Base-by-base conservation (phyloP, 2,113 vertebrate genomes). In the Eudyptes chrysolophus region DNA sequence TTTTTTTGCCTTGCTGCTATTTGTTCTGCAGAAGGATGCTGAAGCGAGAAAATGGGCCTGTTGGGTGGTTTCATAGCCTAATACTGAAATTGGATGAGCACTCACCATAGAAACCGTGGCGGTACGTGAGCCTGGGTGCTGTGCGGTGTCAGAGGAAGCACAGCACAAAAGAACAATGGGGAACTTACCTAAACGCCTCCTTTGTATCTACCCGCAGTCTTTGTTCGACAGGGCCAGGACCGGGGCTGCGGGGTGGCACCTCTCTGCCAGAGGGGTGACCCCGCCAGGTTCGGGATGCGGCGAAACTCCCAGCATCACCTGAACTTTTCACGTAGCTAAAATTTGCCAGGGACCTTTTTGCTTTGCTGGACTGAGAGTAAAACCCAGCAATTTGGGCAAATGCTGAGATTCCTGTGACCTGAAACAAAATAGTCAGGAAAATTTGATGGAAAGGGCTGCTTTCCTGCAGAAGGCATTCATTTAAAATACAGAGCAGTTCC, bases 61-160 rank as follows among this genome's bases (percentile, higher is more conserved):
- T 69, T 40, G 69, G 94, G 84, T 78, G 95, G 21, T 78, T 95
- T 87, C 3, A 6, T 80, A 82, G 84, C 88, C 80, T 87, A 42
- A 18, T 48, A 10, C 77, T 84, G 86, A 92, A 92, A 87, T 32
- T 60, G 92, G 83, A 89, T 3, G 46, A 94, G 95, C 77, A 52
- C 65, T 97, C 94, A 87, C 94, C 94, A 97, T 95, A 97, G 95
- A 97, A 97, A 97, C 96, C 6, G 30, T 79, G 90, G 84, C 10
- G 9, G 66, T 75, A 30, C 14, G 24, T 58, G 92, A 88, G 90
- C n/a, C 78, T 14, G 65, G 75, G 70, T 61, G 88, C 84, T 54
- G 80, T 5, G 4, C 0, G 22, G 60, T 30, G 52, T 20, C 4
- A 7, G 71, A 80, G 94, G 79, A 60, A 64, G 85, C 49, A 1